phyloP scores from a whole-genome alignment of 2,113 vertebrate species.

The Nymphicus hollandicus region DNA sequence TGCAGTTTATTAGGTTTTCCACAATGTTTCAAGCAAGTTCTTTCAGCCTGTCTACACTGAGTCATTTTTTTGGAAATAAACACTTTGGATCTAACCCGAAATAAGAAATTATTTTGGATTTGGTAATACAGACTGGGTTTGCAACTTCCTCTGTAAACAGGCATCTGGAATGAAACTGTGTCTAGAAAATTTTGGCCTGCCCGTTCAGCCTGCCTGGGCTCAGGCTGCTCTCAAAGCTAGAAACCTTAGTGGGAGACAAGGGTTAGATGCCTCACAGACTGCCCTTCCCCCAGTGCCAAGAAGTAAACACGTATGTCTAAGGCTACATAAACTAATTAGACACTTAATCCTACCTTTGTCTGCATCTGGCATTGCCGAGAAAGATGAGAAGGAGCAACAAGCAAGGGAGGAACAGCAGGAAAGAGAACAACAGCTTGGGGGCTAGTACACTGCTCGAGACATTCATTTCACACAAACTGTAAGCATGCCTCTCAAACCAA shows the following conservation, averaged over 20 bases:
- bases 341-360: constrained; percentile 53
- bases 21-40: neutral
- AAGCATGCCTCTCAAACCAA: neutral
- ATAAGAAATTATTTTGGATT: constrained; percentile 19
- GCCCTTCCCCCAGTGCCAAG: neutral
- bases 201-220: neutral
- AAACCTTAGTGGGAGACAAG: neutral
- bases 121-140: neutral
- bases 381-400: neutral
- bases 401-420: neutral
- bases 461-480: neutral
- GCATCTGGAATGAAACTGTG: neutral
- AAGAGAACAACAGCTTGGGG: neutral
- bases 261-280: neutral
- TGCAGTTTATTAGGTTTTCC: neutral
- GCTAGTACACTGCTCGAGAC: neutral
- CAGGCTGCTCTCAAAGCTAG: neutral
- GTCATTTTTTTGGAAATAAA: constrained; percentile 31
- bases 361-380: neutral
- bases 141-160: neutral
- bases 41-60: neutral
- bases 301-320: constrained; percentile 9
- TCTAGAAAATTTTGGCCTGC: neutral
- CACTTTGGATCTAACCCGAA: neutral
- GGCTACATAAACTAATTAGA: constrained; percentile 57